Conservation (phyloP, 1,140 invertebrate species). For the Pteromalus puparum region DNA sequence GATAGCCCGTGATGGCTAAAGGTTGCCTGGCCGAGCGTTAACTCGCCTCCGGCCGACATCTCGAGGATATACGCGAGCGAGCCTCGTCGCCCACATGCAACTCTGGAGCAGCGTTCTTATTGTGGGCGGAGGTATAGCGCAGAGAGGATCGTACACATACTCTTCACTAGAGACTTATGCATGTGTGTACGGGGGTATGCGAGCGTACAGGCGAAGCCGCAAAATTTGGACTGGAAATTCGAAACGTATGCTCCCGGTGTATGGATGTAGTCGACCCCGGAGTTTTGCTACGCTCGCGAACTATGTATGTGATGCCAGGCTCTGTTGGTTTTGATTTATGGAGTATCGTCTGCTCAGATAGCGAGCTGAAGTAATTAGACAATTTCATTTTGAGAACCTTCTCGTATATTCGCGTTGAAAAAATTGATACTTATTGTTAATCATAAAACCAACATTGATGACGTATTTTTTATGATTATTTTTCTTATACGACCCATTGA, state of each 20-base stretch:
- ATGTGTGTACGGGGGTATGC: not conserved
- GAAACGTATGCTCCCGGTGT: not conserved
- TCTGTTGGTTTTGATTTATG: not conserved
- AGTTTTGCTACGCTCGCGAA: not conserved
- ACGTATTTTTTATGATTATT: too few species aligned
- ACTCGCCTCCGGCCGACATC: slow-evolving; percentile 50
- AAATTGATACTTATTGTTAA: too few species aligned
- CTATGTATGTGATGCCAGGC: not conserved
- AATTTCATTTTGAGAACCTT: too few species aligned
- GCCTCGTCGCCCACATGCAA: not conserved
- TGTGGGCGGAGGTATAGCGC: not conserved
- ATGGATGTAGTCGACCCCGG: too few species aligned
- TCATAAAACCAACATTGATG: too few species aligned
- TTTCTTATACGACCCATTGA: not conserved
- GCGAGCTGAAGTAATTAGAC: too few species aligned
- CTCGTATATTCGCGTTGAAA: too few species aligned
- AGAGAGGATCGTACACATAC: not conserved
- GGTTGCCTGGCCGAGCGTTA: slow-evolving; percentile 60
- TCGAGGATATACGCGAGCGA: not conserved
- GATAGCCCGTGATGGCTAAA: slow-evolving; percentile 65
- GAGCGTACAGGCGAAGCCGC: slow-evolving; percentile 13
- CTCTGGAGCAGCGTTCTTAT: not conserved
- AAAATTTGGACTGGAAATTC: slow-evolving; percentile 17
- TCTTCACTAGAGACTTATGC: slow-evolving; percentile 21
- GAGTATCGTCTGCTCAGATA: not conserved